phyloP scores from a whole-genome alignment of 2,113 vertebrate species.

The Bubo blakistoni region DNA sequence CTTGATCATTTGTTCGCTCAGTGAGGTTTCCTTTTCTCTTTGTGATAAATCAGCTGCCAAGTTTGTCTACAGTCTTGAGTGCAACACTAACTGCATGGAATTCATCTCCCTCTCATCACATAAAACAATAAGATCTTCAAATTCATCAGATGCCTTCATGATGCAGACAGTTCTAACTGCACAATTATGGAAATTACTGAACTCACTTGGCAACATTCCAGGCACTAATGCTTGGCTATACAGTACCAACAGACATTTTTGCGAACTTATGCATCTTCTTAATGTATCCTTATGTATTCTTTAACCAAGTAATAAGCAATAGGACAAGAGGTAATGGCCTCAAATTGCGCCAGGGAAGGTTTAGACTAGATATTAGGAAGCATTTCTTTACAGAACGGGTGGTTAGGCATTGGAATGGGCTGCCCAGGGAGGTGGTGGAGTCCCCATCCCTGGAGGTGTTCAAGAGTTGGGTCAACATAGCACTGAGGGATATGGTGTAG shows the following conservation, averaged over 20 bases:
- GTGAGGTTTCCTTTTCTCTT: background rate
- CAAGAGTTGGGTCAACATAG: no score
- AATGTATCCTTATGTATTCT: background rate
- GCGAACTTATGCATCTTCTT: background rate
- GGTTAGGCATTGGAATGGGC: no score
- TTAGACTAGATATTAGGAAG: no score
- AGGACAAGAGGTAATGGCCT: no score
- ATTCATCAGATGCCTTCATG: background rate
- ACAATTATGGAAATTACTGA: constrained; percentile 8
- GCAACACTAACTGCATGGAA: background rate
- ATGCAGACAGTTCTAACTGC: background rate
- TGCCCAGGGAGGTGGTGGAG: no score
- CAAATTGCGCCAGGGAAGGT: no score
- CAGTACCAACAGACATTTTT: background rate
- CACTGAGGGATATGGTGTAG: no score
- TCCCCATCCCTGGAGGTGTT: no score
- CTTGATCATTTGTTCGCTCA: background rate
- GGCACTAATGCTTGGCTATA: background rate
- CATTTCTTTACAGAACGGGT: no score
- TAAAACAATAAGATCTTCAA: background rate
- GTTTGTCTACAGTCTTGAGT: background rate
- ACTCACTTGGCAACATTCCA: background rate
- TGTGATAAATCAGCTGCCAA: background rate
- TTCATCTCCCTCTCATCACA: background rate
- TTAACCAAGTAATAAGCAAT: no score